Conservation (phyloP, 2,888 invertebrate genomes). For the Acanthosepion pharaonis region DNA sequence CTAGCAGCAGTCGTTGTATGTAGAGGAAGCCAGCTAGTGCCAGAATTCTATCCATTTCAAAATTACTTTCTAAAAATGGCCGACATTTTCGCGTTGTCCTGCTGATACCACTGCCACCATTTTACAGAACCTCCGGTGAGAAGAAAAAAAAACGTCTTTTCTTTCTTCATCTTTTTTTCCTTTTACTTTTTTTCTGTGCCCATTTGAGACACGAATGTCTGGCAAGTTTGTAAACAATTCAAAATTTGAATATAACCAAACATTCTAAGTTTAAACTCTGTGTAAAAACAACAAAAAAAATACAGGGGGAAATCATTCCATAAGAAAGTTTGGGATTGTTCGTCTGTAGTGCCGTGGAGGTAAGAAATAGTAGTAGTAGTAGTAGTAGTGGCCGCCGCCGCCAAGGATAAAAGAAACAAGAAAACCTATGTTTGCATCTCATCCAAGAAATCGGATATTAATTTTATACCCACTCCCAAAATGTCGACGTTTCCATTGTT, state of each 20-base stretch:
- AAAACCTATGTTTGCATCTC: too few species aligned
- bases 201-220: background rate
- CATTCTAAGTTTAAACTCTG: background rate
- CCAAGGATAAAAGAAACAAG: too few species aligned
- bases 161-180: background rate
- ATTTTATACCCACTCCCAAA: too few species aligned
- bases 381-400: background rate
- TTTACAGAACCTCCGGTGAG: background rate
- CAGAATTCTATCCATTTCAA: background rate
- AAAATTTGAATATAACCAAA: background rate
- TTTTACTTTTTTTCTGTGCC: background rate
- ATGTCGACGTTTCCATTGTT: too few species aligned
- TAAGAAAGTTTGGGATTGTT: background rate
- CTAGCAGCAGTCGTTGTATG: background rate
- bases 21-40: background rate
- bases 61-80: conserved; percentile 9
- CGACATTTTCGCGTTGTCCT: background rate
- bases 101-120: conserved; percentile 6
- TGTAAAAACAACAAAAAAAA: background rate
- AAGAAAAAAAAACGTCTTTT: background rate
- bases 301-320: background rate
- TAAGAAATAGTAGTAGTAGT: background rate
- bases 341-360: background rate
- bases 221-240: background rate
- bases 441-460: too few species aligned